Base-by-base conservation (phyloP, 2,113 vertebrate species). In the Dryoscopus gambensis region DNA sequence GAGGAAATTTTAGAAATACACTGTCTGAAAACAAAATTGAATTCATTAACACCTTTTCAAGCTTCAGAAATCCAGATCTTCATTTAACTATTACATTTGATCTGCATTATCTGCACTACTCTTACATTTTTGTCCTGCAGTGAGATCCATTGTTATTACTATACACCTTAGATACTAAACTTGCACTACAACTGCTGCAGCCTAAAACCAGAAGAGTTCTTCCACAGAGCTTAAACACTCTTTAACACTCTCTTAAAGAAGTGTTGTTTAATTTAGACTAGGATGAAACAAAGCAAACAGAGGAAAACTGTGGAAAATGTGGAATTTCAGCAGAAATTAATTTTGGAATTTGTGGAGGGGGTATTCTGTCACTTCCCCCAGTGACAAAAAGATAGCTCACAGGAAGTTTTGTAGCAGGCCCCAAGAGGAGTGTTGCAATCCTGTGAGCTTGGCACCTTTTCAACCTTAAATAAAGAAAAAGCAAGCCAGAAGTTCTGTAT, bases 401-500 rank as follows among this genome's bases (percentile, higher is more conserved):
- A 37, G 40, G 9, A 67, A 30, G 8, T 44, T 79, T 53, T 83
- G 46, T 33, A 33, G 22, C 7, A 63, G 14, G 2, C 6, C 5
- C 4, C 2, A 5, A 9, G 9, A 40, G 14, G 42, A 73, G 2
- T 11, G 23, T 47, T 3, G 3, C 27, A 67, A 21, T 68, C 31
- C 24, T 46, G 16, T 53, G 57, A 80, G 20, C 11, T 37, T 89
- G 20, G 21, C 11, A 60, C 7, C 1, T 55, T 64, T 46, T 8
- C 9, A 70, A 60, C 9, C 13, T 52, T 40, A 37, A 24, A n/a
- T n/a, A n/a, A 4, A 11, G 49, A 27, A 28, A 28, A 42, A 20
- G 13, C 11, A 22, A 2, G 2, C 4, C 6, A 19, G 4, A 71
- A 77, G 2, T 50, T 7, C 25, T 6, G 0, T 13, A 10, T 59